Percentiles rank a stretch among this genome's conserved stretches.
Evolutionary conservation across 2,113 vertebrate genomes (phyloP).

Genomic region (Poeciliopsis turrubarensis): DNA sequence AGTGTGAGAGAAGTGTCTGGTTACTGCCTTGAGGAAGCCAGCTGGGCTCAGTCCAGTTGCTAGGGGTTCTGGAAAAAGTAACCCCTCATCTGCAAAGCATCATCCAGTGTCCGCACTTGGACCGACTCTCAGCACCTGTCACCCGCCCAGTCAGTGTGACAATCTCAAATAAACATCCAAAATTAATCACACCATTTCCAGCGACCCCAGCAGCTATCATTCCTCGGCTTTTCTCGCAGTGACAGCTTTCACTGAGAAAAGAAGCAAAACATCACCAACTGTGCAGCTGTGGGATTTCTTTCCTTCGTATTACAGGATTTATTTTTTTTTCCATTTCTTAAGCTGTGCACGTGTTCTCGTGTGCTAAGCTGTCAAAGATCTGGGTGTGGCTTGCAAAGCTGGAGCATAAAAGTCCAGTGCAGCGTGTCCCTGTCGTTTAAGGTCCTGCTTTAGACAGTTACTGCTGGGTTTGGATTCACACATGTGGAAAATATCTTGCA

Average conservation of each 20-base stretch:
- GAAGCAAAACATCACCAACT: conserved; percentile 9
- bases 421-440: conserved; percentile 19
- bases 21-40: conserved; percentile 46
- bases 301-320: neutral
- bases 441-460: conserved; percentile 3
- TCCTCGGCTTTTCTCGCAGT: conserved; percentile 16
- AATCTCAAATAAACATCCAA: conserved; percentile 67
- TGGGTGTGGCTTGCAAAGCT: conserved; percentile 64
- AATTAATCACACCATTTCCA: conserved; percentile 61
- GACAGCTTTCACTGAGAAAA: neutral
- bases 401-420: conserved; percentile 27
- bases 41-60: conserved; percentile 58
- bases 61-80: conserved; percentile 63
- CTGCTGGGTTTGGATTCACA: conserved; percentile 9
- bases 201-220: conserved; percentile 37
- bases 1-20: conserved; percentile 35
- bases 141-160: conserved; percentile 60
- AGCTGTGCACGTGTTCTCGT: conserved; percentile 50
- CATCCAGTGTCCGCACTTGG: conserved; percentile 60
- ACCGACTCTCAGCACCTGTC: conserved; percentile 65
- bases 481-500: neutral
- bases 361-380: conserved; percentile 48
- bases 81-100: conserved; percentile 69
- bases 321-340: conserved; percentile 28
- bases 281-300: conserved; percentile 32